These are phyloP conservation scores for Elaphurus davidianus DNA, from an alignment of 2,113 vertebrate species.

Conservation along the genomic window DNA sequence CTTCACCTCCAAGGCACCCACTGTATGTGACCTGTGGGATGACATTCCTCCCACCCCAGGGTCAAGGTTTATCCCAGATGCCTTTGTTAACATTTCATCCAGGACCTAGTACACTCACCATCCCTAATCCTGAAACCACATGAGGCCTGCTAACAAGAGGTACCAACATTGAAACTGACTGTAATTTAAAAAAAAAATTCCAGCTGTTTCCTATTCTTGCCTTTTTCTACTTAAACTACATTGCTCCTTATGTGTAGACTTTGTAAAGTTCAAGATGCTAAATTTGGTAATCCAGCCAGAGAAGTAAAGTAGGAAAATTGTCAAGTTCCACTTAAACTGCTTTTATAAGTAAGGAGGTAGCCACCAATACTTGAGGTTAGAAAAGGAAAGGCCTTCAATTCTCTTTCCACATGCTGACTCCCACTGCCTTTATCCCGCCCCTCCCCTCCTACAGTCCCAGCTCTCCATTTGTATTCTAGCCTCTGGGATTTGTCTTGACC, in stretches of 20 bases:
- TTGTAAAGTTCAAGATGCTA: neutral
- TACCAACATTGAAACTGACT: neutral
- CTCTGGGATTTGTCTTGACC: neutral
- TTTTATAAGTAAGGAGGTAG: neutral
- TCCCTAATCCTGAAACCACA: neutral
- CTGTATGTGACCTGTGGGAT: neutral
- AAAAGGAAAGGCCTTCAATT: neutral
- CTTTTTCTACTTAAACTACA: neutral
- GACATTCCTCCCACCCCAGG: neutral
- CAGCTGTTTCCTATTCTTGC: neutral
- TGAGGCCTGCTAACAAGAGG: neutral
- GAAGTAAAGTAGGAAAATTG: neutral
- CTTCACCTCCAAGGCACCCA: neutral
- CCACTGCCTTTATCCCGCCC: neutral
- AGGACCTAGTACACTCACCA: neutral
- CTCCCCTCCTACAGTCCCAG: accelerated
- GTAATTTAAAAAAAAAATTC: conserved; percentile 4
- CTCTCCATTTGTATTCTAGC: accelerated
- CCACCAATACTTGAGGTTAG: neutral
- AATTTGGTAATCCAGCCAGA: neutral
- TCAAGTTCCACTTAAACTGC: neutral
- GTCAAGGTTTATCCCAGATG: neutral
- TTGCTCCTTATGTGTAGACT: neutral
- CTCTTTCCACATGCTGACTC: neutral
- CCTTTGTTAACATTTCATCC: neutral